These are phyloP conservation scores for Emydura subglobosa DNA, from an alignment of 2,113 vertebrate genomes.

Conservation along the genomic window DNA sequence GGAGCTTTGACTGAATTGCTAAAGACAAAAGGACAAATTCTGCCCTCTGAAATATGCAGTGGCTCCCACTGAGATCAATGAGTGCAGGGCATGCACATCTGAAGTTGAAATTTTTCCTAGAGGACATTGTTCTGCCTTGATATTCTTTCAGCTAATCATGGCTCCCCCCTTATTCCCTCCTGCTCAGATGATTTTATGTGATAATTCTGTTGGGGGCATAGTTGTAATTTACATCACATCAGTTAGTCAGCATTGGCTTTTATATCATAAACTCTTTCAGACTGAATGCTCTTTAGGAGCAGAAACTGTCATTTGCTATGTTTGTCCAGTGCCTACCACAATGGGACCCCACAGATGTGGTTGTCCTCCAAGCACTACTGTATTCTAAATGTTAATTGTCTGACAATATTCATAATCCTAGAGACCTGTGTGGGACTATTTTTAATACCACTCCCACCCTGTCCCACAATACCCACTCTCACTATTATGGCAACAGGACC, in stretches of 20 bases:
- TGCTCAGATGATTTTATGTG: not conserved
- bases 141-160: not conserved
- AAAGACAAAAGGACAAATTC: slow-evolving; percentile 5
- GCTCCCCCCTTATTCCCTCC: not conserved
- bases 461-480: not conserved
- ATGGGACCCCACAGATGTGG: not conserved
- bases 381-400: not conserved
- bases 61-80: not conserved
- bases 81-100: not conserved
- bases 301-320: not conserved
- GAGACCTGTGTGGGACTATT: not conserved
- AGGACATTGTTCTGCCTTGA: not conserved
- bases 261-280: rapidly evolving
- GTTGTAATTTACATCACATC: not conserved
- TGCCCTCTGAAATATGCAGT: slow-evolving; percentile 1
- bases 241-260: not conserved
- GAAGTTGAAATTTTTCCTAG: slow-evolving; percentile 25
- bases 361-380: rapidly evolving
- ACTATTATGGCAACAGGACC: not conserved
- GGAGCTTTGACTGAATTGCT: slow-evolving; percentile 3
- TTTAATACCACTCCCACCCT: not conserved
- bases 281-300: not conserved
- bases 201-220: not conserved
- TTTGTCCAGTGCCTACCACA: not conserved
- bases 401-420: not conserved